Percentiles rank a stretch among this genome's conserved stretches.
Conservation (phyloP, 2,888 invertebrate genomes). For the Nephrotoma appendiculata region DNA sequence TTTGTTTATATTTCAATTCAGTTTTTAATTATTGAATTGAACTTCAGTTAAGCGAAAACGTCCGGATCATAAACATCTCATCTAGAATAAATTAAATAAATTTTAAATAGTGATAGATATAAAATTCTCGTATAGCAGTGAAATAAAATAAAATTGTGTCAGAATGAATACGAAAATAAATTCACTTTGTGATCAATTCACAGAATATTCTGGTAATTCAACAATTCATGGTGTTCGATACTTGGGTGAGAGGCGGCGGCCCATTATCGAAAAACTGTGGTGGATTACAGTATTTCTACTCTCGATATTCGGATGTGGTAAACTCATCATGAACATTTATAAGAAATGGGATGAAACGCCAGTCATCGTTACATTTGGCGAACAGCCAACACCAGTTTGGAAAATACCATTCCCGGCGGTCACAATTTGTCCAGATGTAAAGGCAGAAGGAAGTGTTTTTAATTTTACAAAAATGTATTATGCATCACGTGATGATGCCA, state of each 20-base stretch:
- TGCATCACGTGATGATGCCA: background rate
- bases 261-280: conserved; percentile 44
- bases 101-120: too few species aligned
- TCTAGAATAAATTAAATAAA: too few species aligned
- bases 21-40: too few species aligned
- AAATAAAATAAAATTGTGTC: background rate
- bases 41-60: too few species aligned
- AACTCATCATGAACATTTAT: conserved; percentile 47
- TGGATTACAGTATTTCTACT: conserved; percentile 45
- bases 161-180: background rate
- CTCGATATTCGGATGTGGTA: conserved; percentile 45
- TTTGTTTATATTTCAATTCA: too few species aligned
- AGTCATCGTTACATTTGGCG: conserved; percentile 51
- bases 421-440: conserved; percentile 12
- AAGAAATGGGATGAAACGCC: conserved; percentile 56
- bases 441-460: background rate
- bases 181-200: conserved; percentile 34
- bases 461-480: background rate
- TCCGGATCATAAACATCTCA: too few species aligned
- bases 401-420: conserved; percentile 14
- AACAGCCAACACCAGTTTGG: conserved; percentile 37
- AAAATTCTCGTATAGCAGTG: too few species aligned
- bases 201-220: conserved; percentile 45
- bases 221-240: conserved; percentile 49
- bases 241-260: conserved; percentile 42